Conservation (phyloP, 2,797 vertebrate genomes). For the Lemur catta region DNA sequence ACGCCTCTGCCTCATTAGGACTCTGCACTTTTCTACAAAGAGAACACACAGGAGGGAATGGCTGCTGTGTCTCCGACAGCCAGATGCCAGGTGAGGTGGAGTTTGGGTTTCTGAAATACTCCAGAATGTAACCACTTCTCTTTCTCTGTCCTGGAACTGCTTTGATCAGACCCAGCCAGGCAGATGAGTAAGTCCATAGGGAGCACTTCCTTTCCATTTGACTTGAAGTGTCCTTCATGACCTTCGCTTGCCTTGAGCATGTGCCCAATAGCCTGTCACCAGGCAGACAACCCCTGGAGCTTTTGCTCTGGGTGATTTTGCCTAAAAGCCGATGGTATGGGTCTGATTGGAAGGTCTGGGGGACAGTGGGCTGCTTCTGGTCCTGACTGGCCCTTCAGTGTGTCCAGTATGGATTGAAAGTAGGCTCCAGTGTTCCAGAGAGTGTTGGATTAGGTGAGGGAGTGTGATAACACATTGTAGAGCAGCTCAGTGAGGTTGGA, state of each 20-base stretch:
- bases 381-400: not conserved
- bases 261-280: not conserved
- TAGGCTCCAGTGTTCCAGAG: not conserved
- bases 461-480: not conserved
- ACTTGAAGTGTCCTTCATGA: not conserved
- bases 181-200: not conserved
- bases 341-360: not conserved
- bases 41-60: slow-evolving; percentile 51
- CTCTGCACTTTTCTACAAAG: slow-evolving; percentile 10
- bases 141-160: not conserved
- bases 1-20: slow-evolving; percentile 21
- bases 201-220: not conserved
- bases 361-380: not conserved
- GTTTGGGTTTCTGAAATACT: not conserved
- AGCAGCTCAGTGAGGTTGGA: not conserved
- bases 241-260: not conserved
- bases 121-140: not conserved
- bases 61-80: slow-evolving; percentile 13
- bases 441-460: not conserved
- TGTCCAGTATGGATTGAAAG: not conserved
- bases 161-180: not conserved
- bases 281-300: not conserved
- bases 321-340: not conserved
- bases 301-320: not conserved
- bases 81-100: slow-evolving; percentile 60